Percentiles rank a stretch among this genome's conserved stretches.
phyloP scores from a whole-genome alignment of 1,140 invertebrate genomes.

The Grapholita molesta region DNA sequence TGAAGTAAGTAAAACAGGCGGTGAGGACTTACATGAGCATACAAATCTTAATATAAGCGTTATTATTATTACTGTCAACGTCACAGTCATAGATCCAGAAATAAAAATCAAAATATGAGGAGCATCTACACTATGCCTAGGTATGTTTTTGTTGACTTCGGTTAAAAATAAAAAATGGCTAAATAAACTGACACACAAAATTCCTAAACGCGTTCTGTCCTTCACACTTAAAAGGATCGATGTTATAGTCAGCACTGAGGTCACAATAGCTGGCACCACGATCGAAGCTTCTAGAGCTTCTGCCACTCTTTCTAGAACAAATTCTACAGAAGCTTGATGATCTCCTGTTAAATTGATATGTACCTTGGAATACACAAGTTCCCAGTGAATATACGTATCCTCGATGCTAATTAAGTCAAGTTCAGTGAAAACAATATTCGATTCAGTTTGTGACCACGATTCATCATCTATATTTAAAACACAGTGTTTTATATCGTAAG shows the following conservation, averaged over 20 bases:
- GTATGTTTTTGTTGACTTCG: conserved; percentile 31
- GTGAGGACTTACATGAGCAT: conserved; percentile 3
- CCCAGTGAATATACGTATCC: background rate
- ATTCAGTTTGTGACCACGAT: background rate
- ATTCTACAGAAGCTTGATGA: conserved; percentile 10
- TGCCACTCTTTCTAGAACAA: conserved; percentile 38
- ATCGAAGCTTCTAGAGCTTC: conserved; percentile 29
- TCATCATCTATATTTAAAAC: background rate
- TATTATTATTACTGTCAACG: conserved; percentile 27
- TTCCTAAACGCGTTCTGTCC: conserved; percentile 20
- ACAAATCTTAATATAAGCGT: conserved; percentile 32
- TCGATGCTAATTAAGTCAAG: background rate
- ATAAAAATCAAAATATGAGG: conserved; percentile 40
- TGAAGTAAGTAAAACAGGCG: conserved; percentile 25
- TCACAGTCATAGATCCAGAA: conserved; percentile 32
- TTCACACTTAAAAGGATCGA: conserved; percentile 32
- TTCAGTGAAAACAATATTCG: background rate
- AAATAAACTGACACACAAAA: conserved; percentile 34
- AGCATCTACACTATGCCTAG: conserved; percentile 29
- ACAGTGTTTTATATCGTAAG: background rate
- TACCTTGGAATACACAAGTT: background rate
- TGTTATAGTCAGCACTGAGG: conserved; percentile 31
- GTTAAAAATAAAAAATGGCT: conserved; percentile 36
- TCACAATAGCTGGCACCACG: conserved; percentile 31
- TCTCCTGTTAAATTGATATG: background rate